These are phyloP conservation scores for Coregonus sp. DNA, from an alignment of 2,797 vertebrate genomes.

Conservation along the genomic window DNA sequence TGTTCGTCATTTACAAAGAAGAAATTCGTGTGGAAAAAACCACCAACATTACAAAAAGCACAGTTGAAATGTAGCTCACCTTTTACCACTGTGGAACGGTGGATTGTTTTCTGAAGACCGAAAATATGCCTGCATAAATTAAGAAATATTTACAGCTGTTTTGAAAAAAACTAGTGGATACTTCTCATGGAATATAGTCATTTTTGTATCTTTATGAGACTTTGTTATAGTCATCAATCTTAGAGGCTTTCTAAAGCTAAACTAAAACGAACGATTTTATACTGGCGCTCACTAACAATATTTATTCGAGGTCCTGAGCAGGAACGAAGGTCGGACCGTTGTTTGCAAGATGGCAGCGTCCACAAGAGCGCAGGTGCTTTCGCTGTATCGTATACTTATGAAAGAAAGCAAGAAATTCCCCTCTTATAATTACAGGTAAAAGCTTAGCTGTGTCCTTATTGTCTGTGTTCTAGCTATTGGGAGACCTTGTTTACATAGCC, in stretches of 20 bases:
- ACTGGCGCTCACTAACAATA: constrained; percentile 44
- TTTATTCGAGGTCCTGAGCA: constrained; percentile 34
- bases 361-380: constrained; percentile 80
- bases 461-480: neutral
- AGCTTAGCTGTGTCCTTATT: neutral
- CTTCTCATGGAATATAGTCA: too few species aligned
- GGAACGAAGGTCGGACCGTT: neutral
- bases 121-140: constrained; percentile 48
- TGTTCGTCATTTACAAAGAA: neutral
- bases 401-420: constrained; percentile 84
- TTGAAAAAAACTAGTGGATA: neutral
- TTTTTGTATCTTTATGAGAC: neutral
- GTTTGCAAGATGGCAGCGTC: constrained; percentile 82
- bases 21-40: neutral
- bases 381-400: constrained; percentile 85
- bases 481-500: neutral
- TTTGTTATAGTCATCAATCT: neutral
- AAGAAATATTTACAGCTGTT: neutral
- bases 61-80: constrained; percentile 56
- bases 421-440: constrained; percentile 90
- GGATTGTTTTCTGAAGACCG: neutral
- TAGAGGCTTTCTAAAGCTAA: too few species aligned
- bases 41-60: neutral
- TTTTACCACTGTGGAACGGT: constrained; percentile 33
- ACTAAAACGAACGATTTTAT: constrained; percentile 1